Conservation (phyloP, 2,113 vertebrate genomes). For the Scomber colias region DNA sequence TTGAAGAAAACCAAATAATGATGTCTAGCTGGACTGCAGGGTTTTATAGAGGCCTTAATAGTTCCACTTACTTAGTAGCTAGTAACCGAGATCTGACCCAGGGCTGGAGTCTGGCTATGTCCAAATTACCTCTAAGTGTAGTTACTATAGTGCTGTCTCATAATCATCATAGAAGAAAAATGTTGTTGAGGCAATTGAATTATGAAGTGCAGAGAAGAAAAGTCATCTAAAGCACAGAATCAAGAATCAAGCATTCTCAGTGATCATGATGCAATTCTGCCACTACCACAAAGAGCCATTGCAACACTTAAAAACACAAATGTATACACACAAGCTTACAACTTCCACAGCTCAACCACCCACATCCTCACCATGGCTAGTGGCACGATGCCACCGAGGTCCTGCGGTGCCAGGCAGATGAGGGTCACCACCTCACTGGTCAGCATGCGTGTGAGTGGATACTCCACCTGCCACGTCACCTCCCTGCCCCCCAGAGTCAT, state of each 20-base stretch:
- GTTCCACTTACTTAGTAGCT: neutral
- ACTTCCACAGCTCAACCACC: neutral
- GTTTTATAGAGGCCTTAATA: neutral
- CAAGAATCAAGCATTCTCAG: neutral
- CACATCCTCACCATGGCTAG: constrained; percentile 91
- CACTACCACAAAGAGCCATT: neutral
- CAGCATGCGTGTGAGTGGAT: constrained; percentile 86
- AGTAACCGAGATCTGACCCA: neutral
- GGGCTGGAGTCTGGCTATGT: no score
- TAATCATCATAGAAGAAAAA: neutral
- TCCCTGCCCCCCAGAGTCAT: constrained; percentile 89
- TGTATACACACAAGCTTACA: constrained; percentile 1
- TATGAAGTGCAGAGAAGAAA: neutral
- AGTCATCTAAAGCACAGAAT: no score
- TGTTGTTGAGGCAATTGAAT: neutral
- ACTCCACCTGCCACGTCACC: constrained; percentile 96
- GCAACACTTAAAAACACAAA: neutral
- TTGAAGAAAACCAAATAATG: neutral
- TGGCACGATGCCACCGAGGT: constrained; percentile 93
- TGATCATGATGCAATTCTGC: neutral
- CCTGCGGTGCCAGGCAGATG: constrained; percentile 92
- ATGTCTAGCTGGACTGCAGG: neutral
- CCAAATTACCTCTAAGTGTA: neutral
- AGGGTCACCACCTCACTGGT: constrained; percentile 87
- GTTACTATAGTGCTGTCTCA: neutral